A percentile compares a stretch with the other conserved stretches of the same genome.
Conservation (phyloP, 2,888 invertebrate species). For the Aphelenchoides bicaudatus region DNA sequence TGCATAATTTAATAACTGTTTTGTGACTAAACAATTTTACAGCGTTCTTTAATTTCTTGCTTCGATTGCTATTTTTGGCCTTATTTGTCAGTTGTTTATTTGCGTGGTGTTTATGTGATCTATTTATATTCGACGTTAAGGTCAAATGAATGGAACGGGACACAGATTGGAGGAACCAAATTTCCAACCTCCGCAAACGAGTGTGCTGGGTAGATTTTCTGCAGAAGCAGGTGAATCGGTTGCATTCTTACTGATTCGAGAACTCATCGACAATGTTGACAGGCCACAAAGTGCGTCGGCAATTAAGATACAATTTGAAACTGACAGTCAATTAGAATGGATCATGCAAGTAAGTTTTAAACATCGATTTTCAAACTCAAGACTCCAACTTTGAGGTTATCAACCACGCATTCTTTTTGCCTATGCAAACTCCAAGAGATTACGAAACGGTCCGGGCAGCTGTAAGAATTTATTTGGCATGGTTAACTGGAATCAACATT, state of each 20-base stretch:
- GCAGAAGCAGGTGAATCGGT: slow-evolving; percentile 38
- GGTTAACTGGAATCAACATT: slow-evolving; percentile 30
- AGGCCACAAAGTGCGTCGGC: slow-evolving; percentile 13
- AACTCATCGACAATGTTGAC: slow-evolving; percentile 38
- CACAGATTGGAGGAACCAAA: too few species aligned
- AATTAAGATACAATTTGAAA: slow-evolving; percentile 24
- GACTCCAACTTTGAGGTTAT: slow-evolving; percentile 36
- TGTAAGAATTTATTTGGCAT: slow-evolving; percentile 33
- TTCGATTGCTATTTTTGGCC: slow-evolving; percentile 3
- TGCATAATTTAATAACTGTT: too few species aligned
- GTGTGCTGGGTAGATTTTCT: slow-evolving; percentile 16
- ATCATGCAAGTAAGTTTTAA: slow-evolving; percentile 50
- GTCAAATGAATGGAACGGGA: slow-evolving; percentile 17
- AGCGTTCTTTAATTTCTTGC: not conserved
- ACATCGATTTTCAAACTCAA: not conserved
- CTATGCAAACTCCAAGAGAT: slow-evolving; percentile 42
- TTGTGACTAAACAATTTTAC: too few species aligned
- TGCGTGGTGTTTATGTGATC: too few species aligned
- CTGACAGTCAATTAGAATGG: slow-evolving; percentile 56
- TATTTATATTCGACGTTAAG: not conserved
- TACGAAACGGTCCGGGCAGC: slow-evolving; percentile 46
- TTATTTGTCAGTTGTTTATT: too few species aligned
- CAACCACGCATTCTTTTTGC: slow-evolving; percentile 50
- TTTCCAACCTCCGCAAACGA: slow-evolving; percentile 5
- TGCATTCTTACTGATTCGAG: slow-evolving; percentile 31